A percentile compares a stretch with the other conserved stretches of the same genome.
Conservation (phyloP, 53 echinoderm and acorn worm species). For the Glandiceps talaboti region DNA sequence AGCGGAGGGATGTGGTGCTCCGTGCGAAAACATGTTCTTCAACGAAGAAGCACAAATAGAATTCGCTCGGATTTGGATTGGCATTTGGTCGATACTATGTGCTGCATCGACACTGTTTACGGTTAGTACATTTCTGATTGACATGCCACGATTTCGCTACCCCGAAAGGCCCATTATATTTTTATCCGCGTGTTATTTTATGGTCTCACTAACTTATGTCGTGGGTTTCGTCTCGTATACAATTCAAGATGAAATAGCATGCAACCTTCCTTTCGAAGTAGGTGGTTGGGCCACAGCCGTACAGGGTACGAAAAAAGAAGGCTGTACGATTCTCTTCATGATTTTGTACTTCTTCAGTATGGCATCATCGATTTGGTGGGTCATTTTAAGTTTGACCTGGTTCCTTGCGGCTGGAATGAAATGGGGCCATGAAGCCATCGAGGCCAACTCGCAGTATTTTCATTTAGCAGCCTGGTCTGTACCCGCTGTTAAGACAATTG, state of each 20-base stretch:
- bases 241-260: conserved; percentile 55
- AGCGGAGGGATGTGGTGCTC: conserved; percentile 83
- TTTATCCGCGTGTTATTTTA: conserved; percentile 92
- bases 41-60: conserved; percentile 44
- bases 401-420: conserved; percentile 96
- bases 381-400: conserved; percentile 94
- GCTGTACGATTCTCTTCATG: conserved; percentile 93
- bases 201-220: conserved; percentile 84
- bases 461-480: conserved; percentile 97
- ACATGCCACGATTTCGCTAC: conserved; percentile 82
- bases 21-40: conserved; percentile 81
- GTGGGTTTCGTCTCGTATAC: conserved; percentile 52
- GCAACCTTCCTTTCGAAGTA: conserved; percentile 36
- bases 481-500: conserved; percentile 89
- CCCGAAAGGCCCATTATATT: conserved; percentile 98
- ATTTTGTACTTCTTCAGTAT: conserved; percentile 92
- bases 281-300: conserved; percentile 31
- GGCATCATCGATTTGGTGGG: conserved; percentile 99
- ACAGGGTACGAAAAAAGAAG: conserved; percentile 77
- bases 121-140: conserved; percentile 84
- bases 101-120: conserved; percentile 90
- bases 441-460: conserved; percentile 95
- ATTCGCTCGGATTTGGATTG: conserved; percentile 94
- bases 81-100: conserved; percentile 93
- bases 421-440: conserved; percentile 99